Conservation (phyloP, 2,888 invertebrate genomes). For the Mythimna ferrago region DNA sequence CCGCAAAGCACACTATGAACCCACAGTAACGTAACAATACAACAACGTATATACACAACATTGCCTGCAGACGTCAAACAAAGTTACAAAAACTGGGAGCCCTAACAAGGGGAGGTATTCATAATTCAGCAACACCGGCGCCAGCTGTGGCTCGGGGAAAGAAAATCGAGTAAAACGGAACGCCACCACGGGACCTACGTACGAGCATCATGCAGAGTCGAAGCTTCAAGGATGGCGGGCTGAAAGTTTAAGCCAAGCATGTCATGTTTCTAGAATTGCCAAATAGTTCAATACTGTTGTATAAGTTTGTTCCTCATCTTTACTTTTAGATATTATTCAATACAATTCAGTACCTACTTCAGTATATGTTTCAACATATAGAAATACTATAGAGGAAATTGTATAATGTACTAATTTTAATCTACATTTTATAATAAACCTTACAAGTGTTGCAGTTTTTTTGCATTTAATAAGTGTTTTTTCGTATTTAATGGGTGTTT, state of each 20-base stretch:
- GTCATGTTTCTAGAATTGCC: neutral
- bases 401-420: neutral
- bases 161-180: conserved; percentile 51
- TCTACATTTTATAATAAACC: neutral
- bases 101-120: conserved; percentile 41
- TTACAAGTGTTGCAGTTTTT: too few species aligned
- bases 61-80: conserved; percentile 8
- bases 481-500: too few species aligned
- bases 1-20: conserved; percentile 2
- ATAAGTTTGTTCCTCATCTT: neutral
- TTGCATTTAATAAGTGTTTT: too few species aligned
- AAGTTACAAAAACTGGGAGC: conserved; percentile 36
- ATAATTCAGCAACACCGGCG: conserved; percentile 44
- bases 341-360: neutral
- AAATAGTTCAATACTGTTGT: neutral
- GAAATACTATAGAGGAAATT: neutral
- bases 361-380: neutral
- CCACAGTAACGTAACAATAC: neutral
- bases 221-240: conserved; percentile 27
- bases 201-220: neutral
- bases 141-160: conserved; percentile 39
- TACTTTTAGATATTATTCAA: neutral
- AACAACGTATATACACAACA: neutral
- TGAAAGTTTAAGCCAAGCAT: conserved; percentile 1
- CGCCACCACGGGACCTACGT: neutral